Base-by-base conservation (phyloP, 2,888 invertebrate species). In the Dolichomitus sp. region DNA sequence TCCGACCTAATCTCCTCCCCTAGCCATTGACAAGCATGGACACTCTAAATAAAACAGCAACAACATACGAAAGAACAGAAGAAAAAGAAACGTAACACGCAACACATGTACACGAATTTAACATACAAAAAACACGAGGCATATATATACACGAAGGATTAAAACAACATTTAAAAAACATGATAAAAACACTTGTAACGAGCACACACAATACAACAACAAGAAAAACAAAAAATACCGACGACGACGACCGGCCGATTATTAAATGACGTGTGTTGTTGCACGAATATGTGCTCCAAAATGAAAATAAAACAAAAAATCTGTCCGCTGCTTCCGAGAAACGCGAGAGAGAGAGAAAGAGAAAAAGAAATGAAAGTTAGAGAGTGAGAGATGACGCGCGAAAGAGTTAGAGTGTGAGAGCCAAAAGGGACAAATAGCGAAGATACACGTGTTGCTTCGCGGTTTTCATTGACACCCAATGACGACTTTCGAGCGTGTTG, bases 281-380 rank as follows among this genome's bases (percentile, higher is more conserved):
- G 86, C 84, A 81, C 82, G 72, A 83, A 45, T 76, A n/a, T 23
- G 85, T 84, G 83, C 84, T 84, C 69, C 81, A 77, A 86, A 52
- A 19, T 27, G 17, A 4, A 42, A 57, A 61, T 45, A 82, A 88
- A 70, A 61, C 48, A 68, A 74, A 48, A 72, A 90, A 89, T 89
- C 91, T 91, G 92, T 92, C 91, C 90, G 90, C 90, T 90, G 90
- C 91, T 92, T 91, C 91, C 91, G 91, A 91, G 81, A 87, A 86
- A 90, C 87, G 87, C 86, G 87, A 85, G 84, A 83, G 65, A 76
- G 63, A 81, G 75, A 81, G 61, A 59, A 72, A 59, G 65, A 68
- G 75, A 76, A 48, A 45, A 59, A 78, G 61, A 70, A 75, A 77
- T 48, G 48, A 68, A 73, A 81, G 75, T 65, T 78, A 61, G 69